Percentiles rank a stretch among this genome's conserved stretches.
Evolutionary conservation across 2,888 invertebrate species (phyloP).

Genomic region (Drosophila paramelanica): DNA sequence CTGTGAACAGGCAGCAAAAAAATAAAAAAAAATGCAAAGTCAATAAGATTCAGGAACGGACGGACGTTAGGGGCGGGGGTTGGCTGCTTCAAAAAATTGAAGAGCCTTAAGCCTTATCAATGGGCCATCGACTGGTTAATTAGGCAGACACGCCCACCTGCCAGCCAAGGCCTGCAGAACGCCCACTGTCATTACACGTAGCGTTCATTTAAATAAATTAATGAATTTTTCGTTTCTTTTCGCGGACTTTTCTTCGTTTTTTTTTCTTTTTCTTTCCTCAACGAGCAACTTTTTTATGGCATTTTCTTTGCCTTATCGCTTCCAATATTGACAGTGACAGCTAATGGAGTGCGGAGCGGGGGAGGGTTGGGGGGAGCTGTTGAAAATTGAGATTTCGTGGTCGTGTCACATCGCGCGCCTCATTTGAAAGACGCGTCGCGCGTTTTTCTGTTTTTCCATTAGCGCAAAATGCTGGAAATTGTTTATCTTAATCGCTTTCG

Average conservation of each 20-base stretch:
- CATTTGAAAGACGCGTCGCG: conserved; percentile 49
- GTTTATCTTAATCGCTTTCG: conserved; percentile 73
- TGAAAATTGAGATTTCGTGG: conserved; percentile 62
- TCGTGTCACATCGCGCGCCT: conserved; percentile 70
- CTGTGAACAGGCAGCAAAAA: conserved; percentile 14
- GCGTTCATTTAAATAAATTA: conserved; percentile 77
- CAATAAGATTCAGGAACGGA: conserved; percentile 3
- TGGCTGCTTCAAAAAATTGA: conserved; percentile 4
- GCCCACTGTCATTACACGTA: conserved; percentile 71
- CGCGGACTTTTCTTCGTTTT: background rate
- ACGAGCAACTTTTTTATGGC: conserved; percentile 60
- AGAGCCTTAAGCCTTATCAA: conserved; percentile 55
- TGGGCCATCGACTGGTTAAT: conserved; percentile 63
- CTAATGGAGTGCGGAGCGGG: background rate
- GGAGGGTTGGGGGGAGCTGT: background rate
- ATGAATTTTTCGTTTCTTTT: conserved; percentile 66
- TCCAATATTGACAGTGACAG: conserved; percentile 65
- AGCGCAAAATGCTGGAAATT: conserved; percentile 66
- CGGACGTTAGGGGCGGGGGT: no score
- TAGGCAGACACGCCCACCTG: conserved; percentile 57
- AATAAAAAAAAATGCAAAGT: conserved; percentile 1
- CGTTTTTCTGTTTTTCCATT: conserved; percentile 56
- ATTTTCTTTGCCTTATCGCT: conserved; percentile 65
- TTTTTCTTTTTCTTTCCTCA: conserved; percentile 2
- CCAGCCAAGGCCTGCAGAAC: conserved; percentile 21